Evolutionary conservation across 2,113 vertebrate genomes (phyloP).

Genomic region (Upupa epops): DNA sequence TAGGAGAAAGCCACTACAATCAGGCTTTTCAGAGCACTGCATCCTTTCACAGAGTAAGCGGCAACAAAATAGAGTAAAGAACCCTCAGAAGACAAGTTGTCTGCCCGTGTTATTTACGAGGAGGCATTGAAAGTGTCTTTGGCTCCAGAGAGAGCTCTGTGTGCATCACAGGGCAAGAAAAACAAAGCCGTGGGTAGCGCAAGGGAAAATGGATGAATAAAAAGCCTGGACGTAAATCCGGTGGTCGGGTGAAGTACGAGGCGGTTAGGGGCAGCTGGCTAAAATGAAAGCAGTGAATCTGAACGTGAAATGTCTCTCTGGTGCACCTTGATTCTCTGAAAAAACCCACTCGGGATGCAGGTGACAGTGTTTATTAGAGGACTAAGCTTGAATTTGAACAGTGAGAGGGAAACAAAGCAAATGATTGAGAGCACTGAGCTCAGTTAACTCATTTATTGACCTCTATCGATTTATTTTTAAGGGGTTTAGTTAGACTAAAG

Average conservation of each 20-base stretch:
- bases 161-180: background rate
- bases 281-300: constrained; percentile 55
- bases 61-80: constrained; percentile 6
- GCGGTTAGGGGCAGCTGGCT: background rate
- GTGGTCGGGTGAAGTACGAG: background rate
- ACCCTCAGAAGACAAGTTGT: constrained; percentile 17
- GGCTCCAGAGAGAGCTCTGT: background rate
- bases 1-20: background rate
- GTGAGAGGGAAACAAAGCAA: background rate
- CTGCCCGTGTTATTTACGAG: constrained; percentile 27
- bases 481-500: background rate
- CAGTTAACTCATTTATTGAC: background rate
- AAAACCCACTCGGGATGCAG: background rate
- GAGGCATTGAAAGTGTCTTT: background rate
- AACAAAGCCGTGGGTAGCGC: background rate
- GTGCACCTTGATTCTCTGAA: background rate
- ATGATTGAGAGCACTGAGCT: background rate
- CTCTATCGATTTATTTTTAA: background rate
- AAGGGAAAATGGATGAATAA: constrained; percentile 9
- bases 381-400: background rate
- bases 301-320: background rate
- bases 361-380: constrained; percentile 22
- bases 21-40: constrained; percentile 10
- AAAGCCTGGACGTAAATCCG: constrained; percentile 25
- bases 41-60: background rate